Evolutionary conservation across 64 coral and sea anemone species (phyloP), one percentile per base, ranked within the genome.

Genomic region (Platygyra sinensis): DNA sequence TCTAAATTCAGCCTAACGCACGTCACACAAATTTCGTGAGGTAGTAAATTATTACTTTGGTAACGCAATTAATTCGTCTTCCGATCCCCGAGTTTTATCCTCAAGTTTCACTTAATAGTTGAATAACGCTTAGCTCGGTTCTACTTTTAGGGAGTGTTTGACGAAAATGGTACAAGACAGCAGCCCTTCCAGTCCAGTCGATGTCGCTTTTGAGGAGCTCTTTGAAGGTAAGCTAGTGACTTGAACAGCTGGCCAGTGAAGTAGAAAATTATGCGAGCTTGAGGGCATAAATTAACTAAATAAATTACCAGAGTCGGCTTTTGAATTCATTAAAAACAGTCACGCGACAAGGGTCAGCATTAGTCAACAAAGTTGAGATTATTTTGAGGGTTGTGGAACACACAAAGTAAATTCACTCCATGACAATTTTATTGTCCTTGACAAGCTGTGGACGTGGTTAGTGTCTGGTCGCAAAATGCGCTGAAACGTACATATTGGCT

Each of bases 201-300:
- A 92, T 63, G 86, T 87, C 18, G 90, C 90, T 30, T 92, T 92
- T 73, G 86, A 92, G 46, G 90, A 92, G 22, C 75, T 92, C 20
- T 87, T 92, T 72, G 90, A 92, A 87, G 90, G 90, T 92, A 87
- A 71, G 33, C 33, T 36, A 36, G 87, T 36, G 25, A 28, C 64
- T 7, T 50, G 7, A 42, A 38, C 78, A 74, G 57, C 50, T 62
- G 89, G 30, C 25, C 30, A 10, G 16, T 11, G 57, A 39, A 16
- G 10, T 52, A 64, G 60, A 85, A 52, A 89, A 52, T 73, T 82
- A 90, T 73, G 79, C 78, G 55, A 57, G 22, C 52, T 19, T 38
- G 32, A 3, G 2, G 28, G 25, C 33, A 86, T 61, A 74, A 39
- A 52, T 83, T 80, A 83, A n/a, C 24, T 57, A 13, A 16, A 57